Conservation (phyloP, 35 echinoderm and acorn worm genomes). For the Lytechinus pictus region DNA sequence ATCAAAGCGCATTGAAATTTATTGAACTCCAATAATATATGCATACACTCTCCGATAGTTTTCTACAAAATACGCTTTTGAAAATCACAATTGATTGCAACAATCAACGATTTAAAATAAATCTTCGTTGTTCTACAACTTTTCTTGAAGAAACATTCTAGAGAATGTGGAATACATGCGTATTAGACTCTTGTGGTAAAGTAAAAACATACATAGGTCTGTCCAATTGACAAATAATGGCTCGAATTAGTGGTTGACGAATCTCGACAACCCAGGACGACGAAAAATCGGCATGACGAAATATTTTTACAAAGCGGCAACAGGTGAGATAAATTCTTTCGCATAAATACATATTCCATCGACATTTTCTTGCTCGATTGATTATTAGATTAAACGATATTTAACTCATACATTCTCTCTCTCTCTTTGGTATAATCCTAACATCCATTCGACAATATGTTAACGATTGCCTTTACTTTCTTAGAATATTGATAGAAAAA, state of each 20-base stretch:
- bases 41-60: not conserved
- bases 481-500: not conserved
- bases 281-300: conserved; percentile 25
- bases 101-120: not conserved
- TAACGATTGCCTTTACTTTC: not conserved
- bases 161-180: not conserved
- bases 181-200: not conserved
- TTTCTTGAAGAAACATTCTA: not conserved
- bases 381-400: not conserved
- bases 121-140: not conserved
- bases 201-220: not conserved
- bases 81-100: not conserved
- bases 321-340: conserved; percentile 1
- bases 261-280: conserved; percentile 21
- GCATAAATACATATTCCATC: not conserved
- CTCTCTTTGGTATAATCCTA: not conserved
- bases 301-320: not conserved
- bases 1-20: not conserved
- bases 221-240: not conserved
- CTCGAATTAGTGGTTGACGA: not conserved
- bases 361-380: not conserved
- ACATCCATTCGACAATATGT: not conserved
- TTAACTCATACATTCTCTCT: not conserved
- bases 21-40: not conserved
- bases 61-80: not conserved